Conservation (phyloP, 1,140 invertebrate genomes). For the Ceratina calcarata region DNA sequence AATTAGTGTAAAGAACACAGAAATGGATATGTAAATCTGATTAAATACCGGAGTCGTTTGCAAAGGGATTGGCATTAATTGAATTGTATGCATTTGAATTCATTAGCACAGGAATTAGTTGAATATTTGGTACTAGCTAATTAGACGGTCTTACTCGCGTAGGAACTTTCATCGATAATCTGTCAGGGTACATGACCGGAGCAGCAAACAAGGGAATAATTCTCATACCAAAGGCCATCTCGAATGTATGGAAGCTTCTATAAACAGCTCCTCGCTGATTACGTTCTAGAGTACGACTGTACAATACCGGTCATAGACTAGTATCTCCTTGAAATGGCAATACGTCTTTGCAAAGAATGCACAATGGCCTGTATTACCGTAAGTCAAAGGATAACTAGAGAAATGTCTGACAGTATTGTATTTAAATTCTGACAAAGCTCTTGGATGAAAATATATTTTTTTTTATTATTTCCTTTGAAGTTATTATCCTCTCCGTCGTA, state of each 20-base stretch:
- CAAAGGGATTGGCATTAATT: not conserved
- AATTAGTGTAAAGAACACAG: not conserved
- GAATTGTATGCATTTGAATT: not conserved
- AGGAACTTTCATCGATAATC: not conserved
- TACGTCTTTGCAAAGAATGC: not conserved
- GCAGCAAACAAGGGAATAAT: not conserved
- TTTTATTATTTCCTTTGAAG: too few species aligned
- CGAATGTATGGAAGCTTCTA: not conserved
- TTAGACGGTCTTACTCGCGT: not conserved
- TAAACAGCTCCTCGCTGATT: not conserved
- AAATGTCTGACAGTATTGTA: too few species aligned
- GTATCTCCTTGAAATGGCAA: conserved; percentile 2
- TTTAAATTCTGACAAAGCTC: too few species aligned
- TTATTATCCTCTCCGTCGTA: too few species aligned
- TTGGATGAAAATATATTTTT: too few species aligned
- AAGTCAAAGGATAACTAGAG: not conserved
- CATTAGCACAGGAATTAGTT: too few species aligned
- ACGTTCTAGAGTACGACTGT: not conserved
- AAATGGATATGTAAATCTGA: not conserved
- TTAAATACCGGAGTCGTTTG: not conserved
- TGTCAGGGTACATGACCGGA: not conserved
- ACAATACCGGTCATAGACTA: not conserved
- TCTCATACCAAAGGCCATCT: not conserved
- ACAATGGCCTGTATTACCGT: not conserved
- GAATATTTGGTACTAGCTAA: not conserved